These are phyloP conservation scores for Euborellia annulipes DNA, from an alignment of 1,140 invertebrate species.

Conservation along the genomic window DNA sequence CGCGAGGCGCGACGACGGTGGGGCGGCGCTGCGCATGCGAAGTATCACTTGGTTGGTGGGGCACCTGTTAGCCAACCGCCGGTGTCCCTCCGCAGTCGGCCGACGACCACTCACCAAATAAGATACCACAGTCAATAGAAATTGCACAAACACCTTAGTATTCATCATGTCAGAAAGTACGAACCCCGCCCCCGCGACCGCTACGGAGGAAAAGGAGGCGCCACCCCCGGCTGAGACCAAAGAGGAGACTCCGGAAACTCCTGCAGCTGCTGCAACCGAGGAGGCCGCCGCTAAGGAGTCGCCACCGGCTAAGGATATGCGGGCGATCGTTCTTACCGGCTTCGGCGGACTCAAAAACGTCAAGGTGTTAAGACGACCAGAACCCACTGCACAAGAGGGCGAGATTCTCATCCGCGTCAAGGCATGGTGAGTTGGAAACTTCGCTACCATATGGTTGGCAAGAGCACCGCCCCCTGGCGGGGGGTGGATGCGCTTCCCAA, in stretches of 20 bases:
- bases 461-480: too few relatives aligned
- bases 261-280: conserved; percentile 26
- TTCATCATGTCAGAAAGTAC: too few relatives aligned
- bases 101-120: too few relatives aligned
- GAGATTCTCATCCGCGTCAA: conserved; percentile 71
- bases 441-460: neutral
- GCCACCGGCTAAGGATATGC: conserved; percentile 59
- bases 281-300: conserved; percentile 37
- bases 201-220: conserved; percentile 8
- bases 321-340: conserved; percentile 60
- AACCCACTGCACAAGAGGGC: conserved; percentile 52
- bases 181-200: too few relatives aligned
- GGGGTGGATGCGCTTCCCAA: too few relatives aligned
- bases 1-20: too few relatives aligned
- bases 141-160: too few relatives aligned
- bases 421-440: conserved; percentile 78
- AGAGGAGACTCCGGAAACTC: conserved; percentile 21
- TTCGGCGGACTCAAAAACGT: conserved; percentile 73
- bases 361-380: conserved; percentile 62
- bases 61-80: too few relatives aligned
- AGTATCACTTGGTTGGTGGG: too few relatives aligned
- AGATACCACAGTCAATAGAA: too few relatives aligned
- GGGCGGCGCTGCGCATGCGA: too few relatives aligned
- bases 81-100: too few relatives aligned
- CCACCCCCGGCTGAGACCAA: conserved; percentile 15